phyloP scores from a whole-genome alignment of 2,797 vertebrate species.

The Anolis apletophallus region DNA sequence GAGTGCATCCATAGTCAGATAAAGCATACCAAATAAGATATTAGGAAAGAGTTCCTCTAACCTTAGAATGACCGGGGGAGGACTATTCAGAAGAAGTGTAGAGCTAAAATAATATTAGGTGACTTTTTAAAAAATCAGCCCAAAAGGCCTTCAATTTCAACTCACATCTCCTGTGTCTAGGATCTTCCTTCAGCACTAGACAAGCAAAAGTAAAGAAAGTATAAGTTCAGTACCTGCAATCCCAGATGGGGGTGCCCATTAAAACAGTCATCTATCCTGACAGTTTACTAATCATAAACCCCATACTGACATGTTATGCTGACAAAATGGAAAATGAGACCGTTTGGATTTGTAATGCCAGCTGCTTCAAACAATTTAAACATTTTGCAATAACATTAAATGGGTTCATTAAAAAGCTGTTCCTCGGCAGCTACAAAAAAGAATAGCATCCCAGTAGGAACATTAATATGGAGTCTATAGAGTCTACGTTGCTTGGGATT shows the following conservation, averaged over 20 bases:
- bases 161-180: background rate
- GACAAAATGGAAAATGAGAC: conserved; percentile 19
- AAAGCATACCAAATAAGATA: background rate
- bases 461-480: background rate
- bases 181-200: background rate
- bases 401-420: conserved; percentile 15
- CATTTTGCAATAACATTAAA: conserved; percentile 26
- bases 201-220: background rate
- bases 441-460: background rate
- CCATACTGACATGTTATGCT: conserved; percentile 9
- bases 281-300: conserved; percentile 19
- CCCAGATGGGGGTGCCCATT: conserved; percentile 19
- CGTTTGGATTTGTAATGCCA: conserved; percentile 28
- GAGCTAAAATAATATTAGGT: background rate
- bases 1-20: background rate
- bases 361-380: conserved; percentile 19
- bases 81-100: background rate
- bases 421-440: conserved; percentile 5
- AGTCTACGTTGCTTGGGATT: background rate
- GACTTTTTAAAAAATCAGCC: background rate
- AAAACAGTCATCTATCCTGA: conserved; percentile 23
- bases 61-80: background rate
- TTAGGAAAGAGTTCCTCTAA: background rate
- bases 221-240: conserved; percentile 4
- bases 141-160: background rate